These are phyloP conservation scores for Priocnemis perturbator DNA, from an alignment of 2,888 invertebrate genomes.

Conservation along the genomic window DNA sequence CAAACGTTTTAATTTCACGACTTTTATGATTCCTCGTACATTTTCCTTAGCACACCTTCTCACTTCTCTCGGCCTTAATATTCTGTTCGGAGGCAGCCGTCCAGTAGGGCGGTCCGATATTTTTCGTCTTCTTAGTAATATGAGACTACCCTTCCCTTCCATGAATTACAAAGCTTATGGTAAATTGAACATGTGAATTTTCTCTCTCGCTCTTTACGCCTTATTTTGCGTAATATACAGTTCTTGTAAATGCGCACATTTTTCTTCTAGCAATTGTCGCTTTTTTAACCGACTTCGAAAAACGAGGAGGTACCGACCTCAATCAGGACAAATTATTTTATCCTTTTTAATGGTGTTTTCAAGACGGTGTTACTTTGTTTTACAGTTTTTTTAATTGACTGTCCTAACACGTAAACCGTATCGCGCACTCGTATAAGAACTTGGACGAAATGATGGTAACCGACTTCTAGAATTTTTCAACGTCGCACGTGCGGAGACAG, in stretches of 20 bases:
- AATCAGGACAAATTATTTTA: too few relatives aligned
- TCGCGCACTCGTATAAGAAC: too few relatives aligned
- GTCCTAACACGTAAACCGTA: too few relatives aligned
- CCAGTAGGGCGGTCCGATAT: constrained; percentile 26
- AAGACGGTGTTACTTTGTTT: too few relatives aligned
- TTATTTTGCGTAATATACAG: not conserved
- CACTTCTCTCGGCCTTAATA: constrained; percentile 48
- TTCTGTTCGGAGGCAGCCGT: constrained; percentile 50
- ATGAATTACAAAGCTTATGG: constrained; percentile 62
- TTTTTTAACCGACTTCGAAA: constrained; percentile 5
- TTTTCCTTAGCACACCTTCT: constrained; percentile 16
- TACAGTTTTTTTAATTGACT: too few relatives aligned
- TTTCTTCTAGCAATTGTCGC: too few relatives aligned
- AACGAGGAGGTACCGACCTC: too few relatives aligned
- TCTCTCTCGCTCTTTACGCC: constrained; percentile 29
- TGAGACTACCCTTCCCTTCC: constrained; percentile 55
- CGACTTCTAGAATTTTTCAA: not conserved
- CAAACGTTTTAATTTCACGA: constrained; percentile 44
- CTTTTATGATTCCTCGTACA: constrained; percentile 26
- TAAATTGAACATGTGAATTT: constrained; percentile 62
- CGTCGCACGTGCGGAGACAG: too few relatives aligned
- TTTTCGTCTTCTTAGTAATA: constrained; percentile 51
- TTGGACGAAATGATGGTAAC: too few relatives aligned
- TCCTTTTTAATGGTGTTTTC: too few relatives aligned
- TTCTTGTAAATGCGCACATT: too few relatives aligned